Evolutionary conservation across 2,797 vertebrate genomes (phyloP), one percentile per base, ranked within the genome.

Genomic region (Acanthornis magna): DNA sequence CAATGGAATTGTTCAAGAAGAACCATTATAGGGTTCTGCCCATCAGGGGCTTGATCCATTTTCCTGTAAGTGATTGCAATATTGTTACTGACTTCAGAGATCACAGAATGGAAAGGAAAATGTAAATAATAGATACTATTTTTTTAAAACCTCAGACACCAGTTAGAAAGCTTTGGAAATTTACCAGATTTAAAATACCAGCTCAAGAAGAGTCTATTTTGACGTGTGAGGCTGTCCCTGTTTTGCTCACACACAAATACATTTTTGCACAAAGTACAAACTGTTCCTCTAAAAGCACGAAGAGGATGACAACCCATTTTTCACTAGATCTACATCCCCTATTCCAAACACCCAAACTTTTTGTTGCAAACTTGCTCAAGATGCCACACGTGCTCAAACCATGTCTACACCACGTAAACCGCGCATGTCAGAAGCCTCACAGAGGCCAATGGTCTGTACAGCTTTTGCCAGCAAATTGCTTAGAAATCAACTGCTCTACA

Each of bases 11-110:
- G 42, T 94, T 93, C 75, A 63, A 82, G 40, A 89, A 77, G 34
- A 94, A 43, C 30, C 61, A 71, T 93, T 86, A 88, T 9, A 68
- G 34, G 50, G 50, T 55, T 91, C 32, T 76, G 54, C 85, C 71
- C 65, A 74, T 80, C 47, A 85, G 85, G 61, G 65, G 68, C 68
- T 82, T 75, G 81, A 87, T 91, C 85, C n/a, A 77, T 91, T 96
- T 97, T 82, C 30, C 65, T 89, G 72, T 66, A 92, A 93, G 67
- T 29, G 43, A 73, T 40, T 84, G n/a, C 60, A 81, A 8, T 51
- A 61, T 47, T 93, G 91, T 84, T 79, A 60, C 47, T 83, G 72
- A 73, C 54, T 96, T 77, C 42, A 90, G 63, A 91, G 25, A 29
- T n/a, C 5, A 12, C 8, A 51, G 53, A 85, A 85, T 5, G 6